phyloP scores from a whole-genome alignment of 2,797 vertebrate species.

The Balearica regulorum region DNA sequence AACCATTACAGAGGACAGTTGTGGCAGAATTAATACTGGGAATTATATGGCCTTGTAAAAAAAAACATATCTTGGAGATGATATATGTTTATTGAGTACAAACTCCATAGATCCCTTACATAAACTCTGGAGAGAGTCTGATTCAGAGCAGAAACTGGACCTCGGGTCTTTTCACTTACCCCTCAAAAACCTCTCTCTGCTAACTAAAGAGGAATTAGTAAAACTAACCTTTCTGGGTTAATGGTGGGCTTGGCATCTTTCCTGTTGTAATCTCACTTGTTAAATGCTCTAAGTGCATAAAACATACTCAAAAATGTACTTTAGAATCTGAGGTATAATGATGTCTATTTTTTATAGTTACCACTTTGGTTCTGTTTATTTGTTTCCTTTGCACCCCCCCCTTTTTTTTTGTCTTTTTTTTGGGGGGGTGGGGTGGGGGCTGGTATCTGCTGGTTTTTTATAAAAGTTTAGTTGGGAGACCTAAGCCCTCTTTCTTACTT shows the following conservation, averaged over 20 bases:
- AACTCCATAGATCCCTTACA: neutral
- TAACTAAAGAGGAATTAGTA: neutral
- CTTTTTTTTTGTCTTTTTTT: neutral
- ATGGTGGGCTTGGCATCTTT: neutral
- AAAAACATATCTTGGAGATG: neutral
- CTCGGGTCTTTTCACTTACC: neutral
- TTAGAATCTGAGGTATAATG: neutral
- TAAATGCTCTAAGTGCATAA: neutral
- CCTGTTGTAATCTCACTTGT: neutral
- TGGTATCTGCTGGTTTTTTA: neutral
- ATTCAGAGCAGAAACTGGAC: neutral
- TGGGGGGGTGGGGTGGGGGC: rapidly evolving
- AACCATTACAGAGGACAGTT: neutral
- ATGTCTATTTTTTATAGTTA: neutral
- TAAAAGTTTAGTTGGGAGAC: neutral
- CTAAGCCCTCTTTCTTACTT: neutral
- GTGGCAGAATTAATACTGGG: neutral
- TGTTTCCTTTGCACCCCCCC: neutral
- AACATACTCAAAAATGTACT: neutral
- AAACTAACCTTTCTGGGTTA: neutral
- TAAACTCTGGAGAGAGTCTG: neutral
- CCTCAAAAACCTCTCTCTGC: neutral
- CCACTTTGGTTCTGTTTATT: neutral
- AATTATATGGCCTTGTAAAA: neutral
- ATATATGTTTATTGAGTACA: neutral